Evolutionary conservation across 2,888 invertebrate species (phyloP).

Genomic region (Antheraea yamamai): DNA sequence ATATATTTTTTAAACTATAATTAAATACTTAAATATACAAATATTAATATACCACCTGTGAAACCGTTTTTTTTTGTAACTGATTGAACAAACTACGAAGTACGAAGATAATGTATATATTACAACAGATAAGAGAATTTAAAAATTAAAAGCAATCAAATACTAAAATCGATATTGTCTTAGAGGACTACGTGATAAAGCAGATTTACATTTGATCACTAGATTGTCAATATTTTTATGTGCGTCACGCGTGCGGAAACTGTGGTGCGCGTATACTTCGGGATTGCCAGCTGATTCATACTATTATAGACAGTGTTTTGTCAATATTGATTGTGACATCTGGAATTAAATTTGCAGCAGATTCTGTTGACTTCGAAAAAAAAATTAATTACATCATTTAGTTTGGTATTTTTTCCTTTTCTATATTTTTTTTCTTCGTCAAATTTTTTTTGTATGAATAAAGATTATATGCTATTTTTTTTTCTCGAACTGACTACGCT

Average conservation of each 20-base stretch:
- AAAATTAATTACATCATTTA: background rate
- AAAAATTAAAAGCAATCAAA: background rate
- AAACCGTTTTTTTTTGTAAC: background rate
- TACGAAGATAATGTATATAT: background rate
- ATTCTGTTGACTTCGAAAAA: background rate
- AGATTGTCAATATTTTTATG: slow-evolving; percentile 44
- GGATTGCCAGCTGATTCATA: slow-evolving; percentile 76
- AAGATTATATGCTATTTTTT: too few relatives aligned
- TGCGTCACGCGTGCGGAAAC: slow-evolving; percentile 68
- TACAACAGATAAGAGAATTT: background rate
- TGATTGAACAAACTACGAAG: background rate
- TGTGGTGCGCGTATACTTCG: slow-evolving; percentile 44
- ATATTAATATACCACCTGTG: background rate
- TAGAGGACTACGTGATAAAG: background rate
- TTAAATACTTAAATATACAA: too few relatives aligned
- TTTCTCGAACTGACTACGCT: too few relatives aligned
- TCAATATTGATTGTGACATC: slow-evolving; percentile 8
- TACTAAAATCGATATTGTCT: background rate
- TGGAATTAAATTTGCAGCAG: background rate
- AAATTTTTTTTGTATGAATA: too few relatives aligned
- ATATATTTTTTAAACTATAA: too few relatives aligned
- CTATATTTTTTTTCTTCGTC: too few relatives aligned
- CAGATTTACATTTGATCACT: background rate
- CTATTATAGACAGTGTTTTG: background rate
- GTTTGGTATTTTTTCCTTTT: background rate